phyloP scores from a whole-genome alignment of 2,888 invertebrate species.

The Stenolophus ochropezus region DNA sequence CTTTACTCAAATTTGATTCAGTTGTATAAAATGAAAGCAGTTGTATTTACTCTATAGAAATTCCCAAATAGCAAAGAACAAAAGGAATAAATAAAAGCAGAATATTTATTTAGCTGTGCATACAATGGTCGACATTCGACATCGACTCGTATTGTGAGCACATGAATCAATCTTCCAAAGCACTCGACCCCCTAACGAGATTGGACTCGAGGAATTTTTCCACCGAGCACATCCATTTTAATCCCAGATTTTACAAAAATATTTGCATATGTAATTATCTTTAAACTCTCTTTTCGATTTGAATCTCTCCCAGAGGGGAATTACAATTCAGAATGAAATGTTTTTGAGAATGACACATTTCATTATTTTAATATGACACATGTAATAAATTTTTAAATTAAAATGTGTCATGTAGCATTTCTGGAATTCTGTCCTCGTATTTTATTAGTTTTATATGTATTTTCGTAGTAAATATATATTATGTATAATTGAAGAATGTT shows the following conservation, averaged over 20 bases:
- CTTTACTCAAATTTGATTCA: neutral
- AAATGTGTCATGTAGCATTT: too few species aligned
- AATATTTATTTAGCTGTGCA: slow-evolving; percentile 13
- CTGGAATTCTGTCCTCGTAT: too few species aligned
- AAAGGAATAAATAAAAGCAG: neutral
- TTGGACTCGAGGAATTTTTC: neutral
- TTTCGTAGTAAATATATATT: too few species aligned
- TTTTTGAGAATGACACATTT: too few species aligned
- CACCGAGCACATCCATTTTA: neutral
- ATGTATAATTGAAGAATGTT: too few species aligned
- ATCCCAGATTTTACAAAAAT: neutral
- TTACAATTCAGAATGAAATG: neutral
- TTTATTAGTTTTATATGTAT: too few species aligned
- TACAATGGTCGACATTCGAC: neutral
- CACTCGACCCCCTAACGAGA: neutral
- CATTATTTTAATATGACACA: too few species aligned
- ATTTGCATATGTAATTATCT: neutral
- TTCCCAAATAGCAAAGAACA: neutral
- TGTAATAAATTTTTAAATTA: too few species aligned
- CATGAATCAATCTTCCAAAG: neutral
- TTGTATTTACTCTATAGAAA: slow-evolving; percentile 17
- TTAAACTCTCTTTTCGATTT: neutral
- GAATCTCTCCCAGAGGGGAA: too few species aligned
- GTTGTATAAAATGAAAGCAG: neutral
- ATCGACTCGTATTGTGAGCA: neutral